phyloP scores from a whole-genome alignment of 2,888 invertebrate species.

The Branchellion lobata region DNA sequence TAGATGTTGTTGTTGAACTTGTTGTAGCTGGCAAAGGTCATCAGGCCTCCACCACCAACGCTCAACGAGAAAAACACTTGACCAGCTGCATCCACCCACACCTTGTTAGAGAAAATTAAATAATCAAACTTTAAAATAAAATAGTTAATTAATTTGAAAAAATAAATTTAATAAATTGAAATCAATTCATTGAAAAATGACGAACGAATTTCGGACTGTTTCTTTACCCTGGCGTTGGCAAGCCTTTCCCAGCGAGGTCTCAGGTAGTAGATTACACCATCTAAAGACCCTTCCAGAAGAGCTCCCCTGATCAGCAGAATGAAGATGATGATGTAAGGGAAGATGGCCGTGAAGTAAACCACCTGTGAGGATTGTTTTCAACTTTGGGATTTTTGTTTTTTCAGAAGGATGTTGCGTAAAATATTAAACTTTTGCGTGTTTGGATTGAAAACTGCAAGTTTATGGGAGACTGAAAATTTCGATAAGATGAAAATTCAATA shows the following conservation, averaged over 20 bases:
- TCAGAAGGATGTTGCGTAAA: neutral
- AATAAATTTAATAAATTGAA: neutral
- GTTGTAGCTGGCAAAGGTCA: conserved; percentile 72
- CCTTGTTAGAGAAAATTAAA: conserved; percentile 56
- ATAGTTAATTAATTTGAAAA: neutral
- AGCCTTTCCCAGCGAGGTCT: conserved; percentile 56
- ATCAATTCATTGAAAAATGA: neutral
- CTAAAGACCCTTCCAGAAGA: conserved; percentile 54
- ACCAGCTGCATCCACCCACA: conserved; percentile 81
- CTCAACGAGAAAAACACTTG: conserved; percentile 82
- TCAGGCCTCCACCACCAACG: conserved; percentile 75
- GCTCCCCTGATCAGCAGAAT: conserved; percentile 58
- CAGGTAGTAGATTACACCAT: conserved; percentile 59
- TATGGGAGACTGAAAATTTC: no score
- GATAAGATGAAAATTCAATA: neutral
- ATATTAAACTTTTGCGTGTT: neutral
- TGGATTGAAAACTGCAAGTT: neutral
- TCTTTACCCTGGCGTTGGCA: conserved; percentile 54
- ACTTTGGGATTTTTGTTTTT: neutral
- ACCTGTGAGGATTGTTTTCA: conserved; percentile 48
- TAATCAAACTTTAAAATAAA: neutral
- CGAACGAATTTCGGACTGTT: neutral
- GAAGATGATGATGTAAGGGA: conserved; percentile 58
- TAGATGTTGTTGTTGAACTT: conserved; percentile 68
- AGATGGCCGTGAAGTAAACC: conserved; percentile 60